phyloP scores from a whole-genome alignment of 2,113 vertebrate genomes.

The Phyllostomus discolor region DNA sequence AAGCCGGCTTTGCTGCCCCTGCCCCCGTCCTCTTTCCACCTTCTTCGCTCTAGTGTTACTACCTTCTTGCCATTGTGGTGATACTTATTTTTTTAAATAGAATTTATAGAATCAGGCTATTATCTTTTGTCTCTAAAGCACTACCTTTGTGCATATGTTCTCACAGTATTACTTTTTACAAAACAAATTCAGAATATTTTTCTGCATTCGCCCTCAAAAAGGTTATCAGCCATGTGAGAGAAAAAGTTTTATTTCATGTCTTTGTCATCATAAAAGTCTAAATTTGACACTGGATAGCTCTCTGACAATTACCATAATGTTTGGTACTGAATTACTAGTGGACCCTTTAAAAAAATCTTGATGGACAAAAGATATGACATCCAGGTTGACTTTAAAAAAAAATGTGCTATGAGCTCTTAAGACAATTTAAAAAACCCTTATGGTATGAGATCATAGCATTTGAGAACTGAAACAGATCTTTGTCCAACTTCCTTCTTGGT shows the following conservation, averaged over 20 bases:
- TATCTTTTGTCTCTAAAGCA: background rate
- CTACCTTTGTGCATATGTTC: background rate
- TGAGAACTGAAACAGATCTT: conserved; percentile 39
- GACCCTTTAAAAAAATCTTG: background rate
- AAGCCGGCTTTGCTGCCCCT: background rate
- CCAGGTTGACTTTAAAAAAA: background rate
- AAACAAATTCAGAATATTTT: background rate
- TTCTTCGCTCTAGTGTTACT: background rate
- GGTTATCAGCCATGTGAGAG: background rate
- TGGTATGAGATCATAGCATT: conserved; percentile 21
- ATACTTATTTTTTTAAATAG: background rate
- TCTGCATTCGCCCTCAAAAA: background rate
- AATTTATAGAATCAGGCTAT: background rate
- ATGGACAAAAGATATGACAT: background rate
- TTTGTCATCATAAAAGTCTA: background rate
- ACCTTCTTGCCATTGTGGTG: background rate
- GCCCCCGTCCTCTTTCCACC: rapidly evolving
- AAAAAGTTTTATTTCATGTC: background rate
- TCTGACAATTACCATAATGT: background rate
- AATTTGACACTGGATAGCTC: background rate
- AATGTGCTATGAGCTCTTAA: background rate
- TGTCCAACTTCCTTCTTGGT: background rate
- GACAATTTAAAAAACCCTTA: background rate
- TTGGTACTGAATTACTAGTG: background rate
- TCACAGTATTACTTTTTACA: background rate